Base-by-base conservation (phyloP, 2,797 vertebrate species). In the Acrossocheilus fasciatus region DNA sequence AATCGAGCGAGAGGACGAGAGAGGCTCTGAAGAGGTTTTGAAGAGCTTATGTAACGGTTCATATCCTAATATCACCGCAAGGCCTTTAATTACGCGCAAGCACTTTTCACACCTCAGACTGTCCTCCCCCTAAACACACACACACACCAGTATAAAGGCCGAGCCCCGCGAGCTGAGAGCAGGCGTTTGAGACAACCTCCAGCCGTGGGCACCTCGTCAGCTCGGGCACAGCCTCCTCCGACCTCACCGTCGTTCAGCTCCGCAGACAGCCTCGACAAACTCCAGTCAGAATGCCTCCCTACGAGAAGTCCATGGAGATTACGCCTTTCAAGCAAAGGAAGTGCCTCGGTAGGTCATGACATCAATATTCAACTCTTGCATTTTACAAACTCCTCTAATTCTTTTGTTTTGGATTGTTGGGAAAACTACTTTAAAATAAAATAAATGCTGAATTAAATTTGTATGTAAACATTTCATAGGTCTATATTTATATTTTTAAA, bases 321-420 rank as follows among this genome's bases (percentile, higher is more conserved):
- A 93, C 93, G 91, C 93, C 96, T 81, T 97, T 96, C 89, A 97
- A 96, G 91, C 94, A 96, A 88, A 96, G 95, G 85, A 96, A 96
- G 91, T 95, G 95, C 52, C 94, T 96, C 1, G 95, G 96, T 96
- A 86, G 89, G 92, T 82, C 20, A 66, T 36, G 23, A 2, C 14
- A 62, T 26, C 14, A 62, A 52, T 18, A 72, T 50, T 62, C 52
- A 78, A 17, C 52, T 59, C 36, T 54, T 15, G n/a, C 34, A 70
- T 30, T 79, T 57, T 30, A 43, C 4, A n/a, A 52, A 26, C 15
- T 57, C 12, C 20, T 52, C 6, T 43, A 15, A 12, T 3, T 41
- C 2, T 9, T 4, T 20, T 78, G 74, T n/a, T 59, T 41, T 59
- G 11, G 39, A 17, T 30, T 34, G n/a, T 7, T 34, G 8, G 6